Evolutionary conservation across 2,888 invertebrate species (phyloP), one percentile per base, ranked within the genome.

Genomic region (Drosophila parthenogenetica): DNA sequence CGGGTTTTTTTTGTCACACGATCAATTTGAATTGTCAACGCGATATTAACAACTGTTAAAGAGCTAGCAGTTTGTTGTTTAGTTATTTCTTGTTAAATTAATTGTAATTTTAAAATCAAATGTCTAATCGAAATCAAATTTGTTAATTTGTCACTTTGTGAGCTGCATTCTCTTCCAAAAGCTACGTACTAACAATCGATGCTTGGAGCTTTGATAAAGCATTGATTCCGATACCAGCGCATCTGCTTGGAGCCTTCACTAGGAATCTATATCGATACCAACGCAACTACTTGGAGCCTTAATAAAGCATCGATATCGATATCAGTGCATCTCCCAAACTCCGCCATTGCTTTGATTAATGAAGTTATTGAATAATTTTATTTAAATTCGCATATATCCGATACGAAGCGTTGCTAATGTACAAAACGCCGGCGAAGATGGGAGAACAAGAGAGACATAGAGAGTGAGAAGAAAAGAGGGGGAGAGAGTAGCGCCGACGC

Each of bases 321-420:
- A 70, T 69, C 40, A 80, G 60, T 86, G 79, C 73, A 80, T 76
- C 70, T 80, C 73, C 58, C 65, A 75, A 71, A 76, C 61, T 57
- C 78, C 69, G 54, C 42, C 64, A 69, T 19, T 32, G 58, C 46
- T 67, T 70, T 85, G 88, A 86, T 86, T 87, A 81, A 86, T 86
- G 78, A 72, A 72, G 45, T 55, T 58, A 78, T 83, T 86, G 75
- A 87, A 86, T 79, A 83, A 83, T 86, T 64, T 85, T 87, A 87
- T 86, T 86, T 86, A 87, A 87, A 86, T 86, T 86, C 85, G 85
- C 85, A 86, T 86, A 86, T 42, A 86, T 86, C 85, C 85, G 87
- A 83, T 87, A 61, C 72, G 70, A 77, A 69, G 79, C 85, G 77
- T 83, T 53, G 67, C 81, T 69, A 86, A 86, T 86, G 69, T 54